Evolutionary conservation across 2,797 vertebrate genomes (phyloP), one percentile per base, ranked within the genome.

Genomic region (Valencia hispanica): DNA sequence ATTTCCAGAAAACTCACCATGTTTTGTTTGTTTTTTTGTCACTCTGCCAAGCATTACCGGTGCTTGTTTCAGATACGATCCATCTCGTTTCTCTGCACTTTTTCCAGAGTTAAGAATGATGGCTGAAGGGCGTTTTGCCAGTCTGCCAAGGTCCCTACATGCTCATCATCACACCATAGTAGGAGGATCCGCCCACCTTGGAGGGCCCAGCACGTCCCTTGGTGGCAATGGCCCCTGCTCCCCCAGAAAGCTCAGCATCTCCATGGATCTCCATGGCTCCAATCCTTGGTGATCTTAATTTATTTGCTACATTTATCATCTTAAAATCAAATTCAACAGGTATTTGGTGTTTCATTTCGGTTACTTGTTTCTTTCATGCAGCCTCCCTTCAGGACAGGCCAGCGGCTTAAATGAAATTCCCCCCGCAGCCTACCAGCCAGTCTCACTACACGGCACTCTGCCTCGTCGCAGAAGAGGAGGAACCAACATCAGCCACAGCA

Each of bases 381-480:
- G 92, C 8, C 39, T 88, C 66, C 55, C 75, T 48, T 32, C 82
- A 53, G 89, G 82, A 0, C 88, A 75, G 15, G 53, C 73, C 47
- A 32, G 65, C 65, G 27, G 77, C 18, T 83, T 93, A 12, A 32
- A 72, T 20, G 95, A 96, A 72, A 88, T 77, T 77, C 92, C 63
- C 0, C 41, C 93, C 1, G 87, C 94, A 14, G 71, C 94, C 80
- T 96, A 96, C 91, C 96, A 97, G 82, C 93, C 94, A 22, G 59
- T 97, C 91, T 99, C 97, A 22, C 97, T 99, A 91, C 98, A 99
- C 4, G 97, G 98, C 74, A 99, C 98, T 45, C 94, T 99, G 80
- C 98, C 98, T 27, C 96, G 97, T 74, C 97, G 96, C 89, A 99
- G 97, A 90, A 98, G 96, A 53, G 96, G 95, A 17, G 90, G 89